Conservation (phyloP, 1,140 invertebrate genomes). For the Hypsibius dujardini region DNA sequence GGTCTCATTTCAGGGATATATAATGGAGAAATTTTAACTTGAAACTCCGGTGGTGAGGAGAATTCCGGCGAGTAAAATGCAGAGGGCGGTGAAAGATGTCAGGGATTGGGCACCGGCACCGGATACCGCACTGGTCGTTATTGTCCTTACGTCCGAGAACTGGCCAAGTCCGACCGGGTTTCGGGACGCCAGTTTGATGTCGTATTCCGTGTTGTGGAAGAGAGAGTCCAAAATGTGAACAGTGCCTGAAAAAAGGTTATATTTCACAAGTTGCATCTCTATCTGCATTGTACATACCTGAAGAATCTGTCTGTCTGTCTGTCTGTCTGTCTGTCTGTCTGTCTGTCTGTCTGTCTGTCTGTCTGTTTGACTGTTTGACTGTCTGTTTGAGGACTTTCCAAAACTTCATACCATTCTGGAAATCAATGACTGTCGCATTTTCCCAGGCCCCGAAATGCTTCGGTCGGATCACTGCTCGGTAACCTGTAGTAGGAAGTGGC, state of each 20-base stretch:
- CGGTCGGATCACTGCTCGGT: neutral
- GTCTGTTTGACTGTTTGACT: neutral
- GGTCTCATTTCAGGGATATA: too few relatives aligned
- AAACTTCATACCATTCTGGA: neutral
- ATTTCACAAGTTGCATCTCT: neutral
- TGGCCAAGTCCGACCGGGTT: slow-evolving; percentile 28
- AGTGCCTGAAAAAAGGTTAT: slow-evolving; percentile 22
- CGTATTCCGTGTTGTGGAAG: slow-evolving; percentile 26
- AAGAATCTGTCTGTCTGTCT: slow-evolving; percentile 19
- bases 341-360: slow-evolving; percentile 19
- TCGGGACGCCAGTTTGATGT: slow-evolving; percentile 25
- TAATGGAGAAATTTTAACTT: too few relatives aligned
- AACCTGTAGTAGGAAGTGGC: neutral
- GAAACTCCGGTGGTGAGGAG: too few relatives aligned
- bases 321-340: slow-evolving; percentile 16
- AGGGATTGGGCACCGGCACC: neutral
- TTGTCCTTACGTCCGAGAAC: slow-evolving; percentile 21
- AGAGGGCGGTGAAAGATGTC: neutral
- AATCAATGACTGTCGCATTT: slow-evolving; percentile 9
- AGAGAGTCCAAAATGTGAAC: slow-evolving; percentile 25
- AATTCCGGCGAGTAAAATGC: too few relatives aligned
- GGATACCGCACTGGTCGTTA: neutral
- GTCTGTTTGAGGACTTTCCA: neutral
- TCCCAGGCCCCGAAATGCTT: neutral
- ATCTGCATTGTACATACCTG: slow-evolving; percentile 19